Evolutionary conservation across 2,888 invertebrate genomes (phyloP).

Genomic region (Mesorhabditis sp.): DNA sequence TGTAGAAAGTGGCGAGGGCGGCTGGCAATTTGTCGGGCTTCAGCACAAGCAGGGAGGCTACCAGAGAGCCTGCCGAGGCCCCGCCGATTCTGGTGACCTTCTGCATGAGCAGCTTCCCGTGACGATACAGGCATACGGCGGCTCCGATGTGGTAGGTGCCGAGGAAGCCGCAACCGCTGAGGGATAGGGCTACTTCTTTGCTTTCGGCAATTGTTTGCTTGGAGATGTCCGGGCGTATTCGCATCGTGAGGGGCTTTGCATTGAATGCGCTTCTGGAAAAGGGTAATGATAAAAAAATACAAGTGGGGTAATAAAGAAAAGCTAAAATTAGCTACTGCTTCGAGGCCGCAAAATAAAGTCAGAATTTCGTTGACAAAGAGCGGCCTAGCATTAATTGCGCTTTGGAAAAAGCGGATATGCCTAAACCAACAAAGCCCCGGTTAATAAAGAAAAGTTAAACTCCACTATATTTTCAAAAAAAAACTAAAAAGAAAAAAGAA

Average conservation of each 20-base stretch:
- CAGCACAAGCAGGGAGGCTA: slow-evolving; percentile 41
- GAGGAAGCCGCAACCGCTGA: slow-evolving; percentile 53
- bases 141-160: slow-evolving; percentile 55
- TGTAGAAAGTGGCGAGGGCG: slow-evolving; percentile 42
- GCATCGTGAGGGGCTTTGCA: not conserved
- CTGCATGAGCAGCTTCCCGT: slow-evolving; percentile 37
- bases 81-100: slow-evolving; percentile 41
- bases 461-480: too few relatives aligned
- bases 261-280: slow-evolving; percentile 4
- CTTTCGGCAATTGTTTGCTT: slow-evolving; percentile 11
- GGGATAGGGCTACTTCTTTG: slow-evolving; percentile 32
- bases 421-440: too few relatives aligned
- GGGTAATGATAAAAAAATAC: too few relatives aligned
- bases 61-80: slow-evolving; percentile 51
- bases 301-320: too few relatives aligned
- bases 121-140: slow-evolving; percentile 40
- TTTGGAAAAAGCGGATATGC: too few relatives aligned
- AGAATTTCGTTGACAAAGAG: too few relatives aligned
- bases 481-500: too few relatives aligned
- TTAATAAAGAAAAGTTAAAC: too few relatives aligned
- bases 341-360: too few relatives aligned
- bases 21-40: slow-evolving; percentile 40
- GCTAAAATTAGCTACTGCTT: too few relatives aligned
- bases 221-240: not conserved
- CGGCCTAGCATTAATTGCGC: too few relatives aligned